These are phyloP conservation scores for Carettochelys insculpta DNA, from an alignment of 2,113 vertebrate species.

Conservation along the genomic window DNA sequence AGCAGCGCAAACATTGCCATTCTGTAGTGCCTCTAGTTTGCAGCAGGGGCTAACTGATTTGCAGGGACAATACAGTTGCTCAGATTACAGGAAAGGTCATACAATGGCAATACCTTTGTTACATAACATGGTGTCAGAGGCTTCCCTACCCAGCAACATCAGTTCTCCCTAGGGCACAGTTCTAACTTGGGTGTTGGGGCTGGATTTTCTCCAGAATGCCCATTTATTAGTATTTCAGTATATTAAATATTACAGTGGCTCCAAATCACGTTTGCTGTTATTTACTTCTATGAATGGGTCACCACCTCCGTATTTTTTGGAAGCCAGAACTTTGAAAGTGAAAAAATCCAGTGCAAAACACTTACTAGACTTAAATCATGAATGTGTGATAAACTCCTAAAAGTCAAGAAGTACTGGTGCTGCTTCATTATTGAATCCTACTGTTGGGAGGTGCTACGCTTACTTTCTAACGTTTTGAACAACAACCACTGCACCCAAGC, in stretches of 20 bases:
- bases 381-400: background rate
- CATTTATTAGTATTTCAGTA: background rate
- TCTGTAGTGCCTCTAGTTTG: background rate
- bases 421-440: background rate
- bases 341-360: background rate
- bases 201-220: background rate
- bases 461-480: background rate
- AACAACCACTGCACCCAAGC: background rate
- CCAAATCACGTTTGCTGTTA: background rate
- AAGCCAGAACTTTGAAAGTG: background rate
- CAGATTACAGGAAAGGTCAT: background rate
- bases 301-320: background rate
- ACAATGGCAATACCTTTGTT: fast-evolving
- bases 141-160: background rate
- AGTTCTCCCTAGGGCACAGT: background rate
- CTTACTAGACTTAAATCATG: background rate
- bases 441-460: background rate
- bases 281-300: background rate
- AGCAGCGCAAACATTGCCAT: background rate
- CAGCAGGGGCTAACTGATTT: background rate
- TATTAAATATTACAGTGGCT: background rate
- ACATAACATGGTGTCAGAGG: background rate
- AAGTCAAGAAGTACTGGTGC: background rate
- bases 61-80: background rate
- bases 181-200: fast-evolving